Percentiles rank a stretch among this genome's conserved stretches.
Conservation (phyloP, 92 coral and sea anemone species). For the Heteractis magnifica region DNA sequence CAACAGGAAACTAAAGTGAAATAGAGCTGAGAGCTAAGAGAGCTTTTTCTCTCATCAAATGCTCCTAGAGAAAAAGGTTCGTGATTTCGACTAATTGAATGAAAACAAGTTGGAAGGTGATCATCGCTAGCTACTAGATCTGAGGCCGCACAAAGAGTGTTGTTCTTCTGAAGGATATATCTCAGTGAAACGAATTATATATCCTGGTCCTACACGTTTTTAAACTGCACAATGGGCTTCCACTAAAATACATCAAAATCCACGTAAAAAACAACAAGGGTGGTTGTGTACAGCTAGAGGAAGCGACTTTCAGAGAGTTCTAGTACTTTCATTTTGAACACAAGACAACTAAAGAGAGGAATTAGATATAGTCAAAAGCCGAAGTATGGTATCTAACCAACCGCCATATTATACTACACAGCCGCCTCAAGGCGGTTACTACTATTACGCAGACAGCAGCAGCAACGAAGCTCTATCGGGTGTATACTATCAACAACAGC, state of each 20-base stretch:
- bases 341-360: not conserved
- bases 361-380: not conserved
- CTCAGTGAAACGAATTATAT: not conserved
- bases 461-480: constrained; percentile 2
- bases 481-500: constrained; percentile 10
- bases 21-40: not conserved
- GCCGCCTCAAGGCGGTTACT: not conserved
- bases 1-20: not conserved
- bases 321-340: not conserved
- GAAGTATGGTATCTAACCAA: constrained; percentile 9
- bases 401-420: constrained; percentile 4
- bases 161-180: not conserved
- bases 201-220: not conserved
- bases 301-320: not conserved
- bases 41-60: too few relatives aligned
- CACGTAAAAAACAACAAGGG: not conserved
- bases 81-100: too few relatives aligned
- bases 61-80: not conserved
- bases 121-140: too few relatives aligned
- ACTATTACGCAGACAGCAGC: not conserved
- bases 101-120: not conserved
- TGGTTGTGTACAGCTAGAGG: not conserved
- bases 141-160: not conserved
- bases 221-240: not conserved
- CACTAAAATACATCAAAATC: not conserved